phyloP scores from a whole-genome alignment of 2,888 invertebrate species.

The Tetragonula carbonaria region DNA sequence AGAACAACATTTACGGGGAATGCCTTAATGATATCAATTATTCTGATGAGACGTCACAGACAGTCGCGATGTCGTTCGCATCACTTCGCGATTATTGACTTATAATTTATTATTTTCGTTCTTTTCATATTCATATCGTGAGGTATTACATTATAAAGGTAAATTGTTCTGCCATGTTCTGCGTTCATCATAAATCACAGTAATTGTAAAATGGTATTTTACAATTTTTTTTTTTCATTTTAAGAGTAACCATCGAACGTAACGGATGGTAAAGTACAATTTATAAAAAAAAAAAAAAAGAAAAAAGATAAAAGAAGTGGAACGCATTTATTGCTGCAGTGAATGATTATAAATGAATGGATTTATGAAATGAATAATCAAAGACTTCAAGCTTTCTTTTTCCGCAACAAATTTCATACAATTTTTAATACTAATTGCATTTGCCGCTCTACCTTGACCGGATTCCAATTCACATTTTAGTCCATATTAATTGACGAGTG shows the following conservation, averaged over 20 bases:
- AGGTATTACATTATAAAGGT: background rate
- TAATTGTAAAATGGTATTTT: background rate
- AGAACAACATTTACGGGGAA: no score
- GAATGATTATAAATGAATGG: background rate
- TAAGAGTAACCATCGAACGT: no score
- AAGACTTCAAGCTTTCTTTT: background rate
- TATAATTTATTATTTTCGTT: background rate
- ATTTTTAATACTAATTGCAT: background rate
- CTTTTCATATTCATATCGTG: background rate
- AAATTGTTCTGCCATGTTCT: background rate
- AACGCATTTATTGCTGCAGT: background rate
- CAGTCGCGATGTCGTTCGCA: background rate
- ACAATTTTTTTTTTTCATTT: no score
- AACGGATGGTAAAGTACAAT: no score
- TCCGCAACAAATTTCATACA: background rate
- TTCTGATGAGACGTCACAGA: background rate
- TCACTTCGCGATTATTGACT: no score
- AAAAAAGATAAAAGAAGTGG: background rate
- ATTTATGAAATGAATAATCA: background rate
- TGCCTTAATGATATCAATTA: background rate
- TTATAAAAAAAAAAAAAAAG: background rate
- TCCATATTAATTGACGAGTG: background rate
- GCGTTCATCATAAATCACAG: background rate
- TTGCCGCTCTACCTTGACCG: background rate
- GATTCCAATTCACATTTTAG: background rate